Base-by-base conservation (phyloP, 1,140 invertebrate species). In the Eufriesea mexicana region DNA sequence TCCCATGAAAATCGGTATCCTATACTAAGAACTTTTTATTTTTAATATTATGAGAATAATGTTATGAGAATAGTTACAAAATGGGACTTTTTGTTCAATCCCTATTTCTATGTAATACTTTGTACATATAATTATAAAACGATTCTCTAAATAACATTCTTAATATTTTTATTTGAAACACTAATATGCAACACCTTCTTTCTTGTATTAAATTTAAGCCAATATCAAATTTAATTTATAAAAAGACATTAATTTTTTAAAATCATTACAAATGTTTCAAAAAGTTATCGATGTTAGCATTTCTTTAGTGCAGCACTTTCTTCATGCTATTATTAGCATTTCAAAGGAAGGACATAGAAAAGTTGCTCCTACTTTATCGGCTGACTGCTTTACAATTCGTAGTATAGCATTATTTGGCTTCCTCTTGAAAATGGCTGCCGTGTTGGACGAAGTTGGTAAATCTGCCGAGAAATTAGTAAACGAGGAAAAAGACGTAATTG, bases 371-470 rank as follows among this genome's bases (percentile, higher is more conserved):
- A 35, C 25, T 35, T 82, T 68, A 82, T 8, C 71, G 28, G 35
- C 55, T 7, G 45, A 16, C 9, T 8, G 16, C 10, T 42, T 51
- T 10, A 25, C 5, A 10, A 55, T 25, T 54, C 10, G 9, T 4
- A 2, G 18, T 16, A 6, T 9, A 74, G 16, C 23, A 77, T 83
- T 77, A 64, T 70, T 86, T 86, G 64, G 70, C 73, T 79, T 80
- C 64, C 70, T 86, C 66, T 74, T 78, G 84, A 94, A 94, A 94
- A 95, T 95, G 95, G 95, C 95, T 80, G 95, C 94, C 71, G 95
- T 95, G 59, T 87, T 95, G 67, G 95, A 95, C 75, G 94, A 95
- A 82, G 94, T 95, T 82, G 93, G 92, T 87, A 94, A 94, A 79
- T 94, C 93, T 16, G 91, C 91, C 62, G 94, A 94, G 66, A 95